phyloP scores from a whole-genome alignment of 2,888 invertebrate genomes.

The Ichneumon xanthorius region DNA sequence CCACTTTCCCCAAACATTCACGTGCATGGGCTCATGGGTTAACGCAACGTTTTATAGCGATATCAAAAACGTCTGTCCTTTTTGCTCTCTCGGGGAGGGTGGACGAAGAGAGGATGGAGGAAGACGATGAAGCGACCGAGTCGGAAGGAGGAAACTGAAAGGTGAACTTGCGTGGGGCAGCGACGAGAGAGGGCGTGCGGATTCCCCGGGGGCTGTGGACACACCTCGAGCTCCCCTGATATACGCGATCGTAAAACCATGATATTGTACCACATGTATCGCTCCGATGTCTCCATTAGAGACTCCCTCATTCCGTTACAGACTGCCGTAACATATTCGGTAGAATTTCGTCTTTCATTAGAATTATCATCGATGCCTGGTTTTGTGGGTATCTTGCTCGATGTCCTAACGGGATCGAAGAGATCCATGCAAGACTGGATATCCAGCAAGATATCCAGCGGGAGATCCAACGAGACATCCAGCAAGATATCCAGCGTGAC shows the following conservation, averaged over 20 bases:
- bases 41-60: conserved; percentile 72
- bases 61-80: conserved; percentile 71
- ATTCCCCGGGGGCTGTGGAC: conserved; percentile 73
- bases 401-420: background rate
- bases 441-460: no score
- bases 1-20: conserved; percentile 51
- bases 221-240: conserved; percentile 75
- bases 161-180: conserved; percentile 57
- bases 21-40: conserved; percentile 48
- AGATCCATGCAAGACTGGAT: no score
- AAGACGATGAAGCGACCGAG: conserved; percentile 44
- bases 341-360: background rate
- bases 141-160: conserved; percentile 52
- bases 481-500: no score
- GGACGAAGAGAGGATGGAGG: conserved; percentile 13
- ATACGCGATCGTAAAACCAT: conserved; percentile 80
- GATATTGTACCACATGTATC: conserved; percentile 79
- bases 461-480: no score
- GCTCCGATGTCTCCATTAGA: conserved; percentile 79
- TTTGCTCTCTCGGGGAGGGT: conserved; percentile 16
- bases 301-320: conserved; percentile 65
- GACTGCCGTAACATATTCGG: background rate
- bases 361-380: background rate
- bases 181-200: conserved; percentile 69
- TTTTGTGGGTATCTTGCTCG: background rate